Evolutionary conservation across 2,113 vertebrate species (phyloP), one percentile per base, ranked within the genome.

Genomic region (Psammodynastes pulverulentus): DNA sequence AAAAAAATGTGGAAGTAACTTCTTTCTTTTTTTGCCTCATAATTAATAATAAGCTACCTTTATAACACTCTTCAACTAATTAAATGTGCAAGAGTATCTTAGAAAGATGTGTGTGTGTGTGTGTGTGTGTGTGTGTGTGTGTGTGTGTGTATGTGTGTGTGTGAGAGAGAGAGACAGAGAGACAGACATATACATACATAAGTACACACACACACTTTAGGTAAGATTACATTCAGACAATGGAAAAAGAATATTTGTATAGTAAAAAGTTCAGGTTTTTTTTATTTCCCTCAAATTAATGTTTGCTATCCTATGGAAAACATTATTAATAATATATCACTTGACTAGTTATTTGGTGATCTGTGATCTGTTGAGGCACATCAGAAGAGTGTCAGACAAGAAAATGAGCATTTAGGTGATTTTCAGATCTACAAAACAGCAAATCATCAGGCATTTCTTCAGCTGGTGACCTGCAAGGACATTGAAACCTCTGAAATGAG

Each of bases 321-420:
- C 92, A 85, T 92, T 94, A 94, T 97, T 95, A 96, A 96, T 96
- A 96, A 96, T 96, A 92, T 94, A 95, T 95, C 93, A 87, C 87
- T 49, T 52, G 91, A 94, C 6, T 39, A 39, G 92, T 93, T 97
- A 95, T 95, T 96, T 93, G 1, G 88, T 91, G 94, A 96, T 58
- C 53, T 58, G 54, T 96, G 95, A 91, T 94, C 92, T 95, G 95
- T 95, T 96, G 95, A 96, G 97, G 94, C 94, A 96, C 92, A 95
- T 93, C 96, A 95, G 94, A 94, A 95, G 89, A 94, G 87, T 91
- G 93, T 94, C 87, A 90, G 93, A 95, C 95, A 95, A 95, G 96
- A 97, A 95, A 94, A 95, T 67, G 90, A 96, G 72, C 95, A 93
- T 97, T 96, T 95, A 87, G 89, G 91, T 97, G 96, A 97, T 97